Evolutionary conservation across 2,113 vertebrate species (phyloP).

Genomic region (Oxyruncus cristatus): DNA sequence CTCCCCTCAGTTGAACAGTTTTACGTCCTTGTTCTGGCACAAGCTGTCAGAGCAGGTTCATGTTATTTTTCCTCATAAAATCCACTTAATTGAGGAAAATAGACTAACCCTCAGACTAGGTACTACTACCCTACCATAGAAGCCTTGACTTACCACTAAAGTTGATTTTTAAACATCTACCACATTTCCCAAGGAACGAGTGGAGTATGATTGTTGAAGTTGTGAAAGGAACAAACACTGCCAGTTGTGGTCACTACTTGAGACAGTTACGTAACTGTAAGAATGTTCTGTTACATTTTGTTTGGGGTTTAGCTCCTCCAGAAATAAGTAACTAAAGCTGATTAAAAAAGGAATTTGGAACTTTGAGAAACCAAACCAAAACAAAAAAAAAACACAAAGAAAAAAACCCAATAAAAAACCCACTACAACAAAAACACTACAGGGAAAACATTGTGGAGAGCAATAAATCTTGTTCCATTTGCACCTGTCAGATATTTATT

Average conservation of each 20-base stretch:
- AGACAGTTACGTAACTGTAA: constrained; percentile 53
- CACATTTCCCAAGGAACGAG: constrained; percentile 9
- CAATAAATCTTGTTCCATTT: constrained; percentile 88
- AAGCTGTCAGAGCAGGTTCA: neutral
- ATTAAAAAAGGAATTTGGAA: constrained; percentile 66
- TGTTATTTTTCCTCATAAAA: constrained; percentile 5
- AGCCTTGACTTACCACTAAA: constrained; percentile 48
- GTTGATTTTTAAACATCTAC: constrained; percentile 19
- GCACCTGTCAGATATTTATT: constrained; percentile 79
- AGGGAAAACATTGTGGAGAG: constrained; percentile 83
- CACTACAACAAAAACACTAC: constrained; percentile 52
- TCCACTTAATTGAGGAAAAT: constrained; percentile 19
- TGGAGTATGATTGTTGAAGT: constrained; percentile 37
- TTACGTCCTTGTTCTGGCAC: neutral
- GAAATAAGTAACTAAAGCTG: constrained; percentile 42
- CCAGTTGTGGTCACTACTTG: constrained; percentile 40
- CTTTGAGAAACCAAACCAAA: neutral
- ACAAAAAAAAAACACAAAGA: neutral
- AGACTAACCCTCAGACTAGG: constrained; percentile 6
- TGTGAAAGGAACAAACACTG: constrained; percentile 54
- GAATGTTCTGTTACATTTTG: constrained; percentile 44
- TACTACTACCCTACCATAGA: neutral
- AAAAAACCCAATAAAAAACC: neutral
- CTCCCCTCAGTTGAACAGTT: neutral
- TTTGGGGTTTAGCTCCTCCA: constrained; percentile 56